These are phyloP conservation scores for Teinopalpus imperialis DNA, from an alignment of 2,888 invertebrate species.

Conservation along the genomic window DNA sequence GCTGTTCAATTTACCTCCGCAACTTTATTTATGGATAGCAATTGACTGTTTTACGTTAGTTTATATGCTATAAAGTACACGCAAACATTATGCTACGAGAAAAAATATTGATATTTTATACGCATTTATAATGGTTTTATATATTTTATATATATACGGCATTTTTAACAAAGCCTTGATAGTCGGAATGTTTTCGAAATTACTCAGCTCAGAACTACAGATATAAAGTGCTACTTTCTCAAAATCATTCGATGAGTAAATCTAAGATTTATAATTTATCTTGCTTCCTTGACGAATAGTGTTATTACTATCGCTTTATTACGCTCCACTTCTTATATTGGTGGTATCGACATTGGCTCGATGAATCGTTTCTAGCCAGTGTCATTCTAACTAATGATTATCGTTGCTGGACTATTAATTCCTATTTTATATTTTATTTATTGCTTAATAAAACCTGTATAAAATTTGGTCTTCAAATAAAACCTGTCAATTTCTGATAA, in stretches of 20 bases:
- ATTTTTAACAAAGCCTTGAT: no score
- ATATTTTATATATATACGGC: no score
- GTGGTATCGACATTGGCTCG: neutral
- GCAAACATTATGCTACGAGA: no score
- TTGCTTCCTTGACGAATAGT: constrained; percentile 30
- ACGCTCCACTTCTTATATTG: constrained; percentile 15
- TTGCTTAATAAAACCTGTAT: neutral
- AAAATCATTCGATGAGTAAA: constrained; percentile 29
- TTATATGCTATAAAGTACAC: no score
- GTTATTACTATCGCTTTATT: constrained; percentile 29
- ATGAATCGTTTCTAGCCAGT: neutral
- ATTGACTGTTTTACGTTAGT: no score
- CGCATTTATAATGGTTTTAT: no score
- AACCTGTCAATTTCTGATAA: constrained; percentile 1
- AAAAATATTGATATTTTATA: no score
- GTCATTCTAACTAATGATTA: no score
- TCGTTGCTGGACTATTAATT: neutral
- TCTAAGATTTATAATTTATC: constrained; percentile 32
- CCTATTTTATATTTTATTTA: neutral
- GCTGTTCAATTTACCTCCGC: no score
- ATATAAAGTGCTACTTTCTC: constrained; percentile 10
- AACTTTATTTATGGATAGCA: no score
- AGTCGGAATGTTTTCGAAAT: no score
- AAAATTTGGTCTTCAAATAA: neutral
- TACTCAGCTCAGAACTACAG: no score